These are phyloP conservation scores for Bambusicola thoracicus DNA, from an alignment of 2,113 vertebrate species.

Conservation along the genomic window DNA sequence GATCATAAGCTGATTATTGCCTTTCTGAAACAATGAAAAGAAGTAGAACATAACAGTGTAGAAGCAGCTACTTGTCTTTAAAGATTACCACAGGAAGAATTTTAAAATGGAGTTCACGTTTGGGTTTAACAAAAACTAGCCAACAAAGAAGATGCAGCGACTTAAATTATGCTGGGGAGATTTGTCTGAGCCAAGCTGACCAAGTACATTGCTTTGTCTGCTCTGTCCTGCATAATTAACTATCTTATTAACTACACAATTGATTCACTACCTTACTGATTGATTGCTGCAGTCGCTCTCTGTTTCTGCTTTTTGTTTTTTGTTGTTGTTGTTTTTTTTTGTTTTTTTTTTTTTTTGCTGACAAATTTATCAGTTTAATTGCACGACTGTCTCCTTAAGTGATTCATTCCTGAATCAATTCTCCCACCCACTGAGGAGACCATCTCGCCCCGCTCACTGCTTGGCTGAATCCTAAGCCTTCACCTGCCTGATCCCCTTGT, in stretches of 20 bases:
- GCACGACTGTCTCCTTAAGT: conserved; percentile 49
- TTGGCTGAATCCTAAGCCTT: conserved; percentile 18
- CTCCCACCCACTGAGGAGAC: background rate
- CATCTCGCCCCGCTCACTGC: conserved; percentile 9
- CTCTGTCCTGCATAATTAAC: conserved; percentile 56
- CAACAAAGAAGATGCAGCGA: background rate
- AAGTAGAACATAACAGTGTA: background rate
- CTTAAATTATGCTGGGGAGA: background rate
- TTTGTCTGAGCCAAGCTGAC: background rate
- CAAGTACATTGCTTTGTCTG: background rate
- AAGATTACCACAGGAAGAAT: background rate
- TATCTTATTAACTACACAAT: conserved; percentile 57
- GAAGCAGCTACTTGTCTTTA: background rate
- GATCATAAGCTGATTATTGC: background rate
- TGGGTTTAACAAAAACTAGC: background rate
- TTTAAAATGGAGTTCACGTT: background rate
- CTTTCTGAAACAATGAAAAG: background rate
- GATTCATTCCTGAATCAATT: conserved; percentile 52
- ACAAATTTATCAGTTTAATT: conserved; percentile 61
- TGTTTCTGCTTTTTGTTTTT: conserved; percentile 53
- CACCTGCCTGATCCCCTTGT: conserved; percentile 31
- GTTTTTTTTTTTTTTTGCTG: conserved; percentile 60
- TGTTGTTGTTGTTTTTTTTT: no score
- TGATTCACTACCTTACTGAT: conserved; percentile 61
- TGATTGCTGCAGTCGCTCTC: conserved; percentile 26